Evolutionary conservation across 2,888 invertebrate genomes (phyloP).

Genomic region (Leucania comma): DNA sequence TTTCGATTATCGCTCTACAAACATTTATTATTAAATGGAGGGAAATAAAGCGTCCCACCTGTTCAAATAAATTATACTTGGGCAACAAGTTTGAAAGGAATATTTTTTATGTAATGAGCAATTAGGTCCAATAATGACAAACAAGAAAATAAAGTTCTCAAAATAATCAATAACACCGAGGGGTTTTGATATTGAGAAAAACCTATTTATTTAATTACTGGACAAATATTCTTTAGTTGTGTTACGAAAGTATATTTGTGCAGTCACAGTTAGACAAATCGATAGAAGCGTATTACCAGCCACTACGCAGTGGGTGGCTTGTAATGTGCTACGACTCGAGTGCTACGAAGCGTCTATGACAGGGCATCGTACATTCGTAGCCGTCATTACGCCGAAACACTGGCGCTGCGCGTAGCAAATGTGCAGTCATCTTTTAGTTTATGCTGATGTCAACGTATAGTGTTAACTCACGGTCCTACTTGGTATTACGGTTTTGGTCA

Average conservation of each 20-base stretch:
- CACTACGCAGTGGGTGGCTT: conserved; percentile 1
- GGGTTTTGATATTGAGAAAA: not conserved
- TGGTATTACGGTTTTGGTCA: too few species aligned
- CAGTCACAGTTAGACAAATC: not conserved
- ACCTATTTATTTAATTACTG: not conserved
- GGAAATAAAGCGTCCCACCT: conserved; percentile 24
- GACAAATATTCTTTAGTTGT: not conserved
- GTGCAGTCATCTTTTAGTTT: not conserved
- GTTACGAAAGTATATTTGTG: too few species aligned
- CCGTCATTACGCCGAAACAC: conserved; percentile 10
- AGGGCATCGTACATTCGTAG: too few species aligned
- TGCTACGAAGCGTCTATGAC: not conserved
- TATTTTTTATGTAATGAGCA: conserved; percentile 8
- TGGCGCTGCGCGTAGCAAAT: conserved; percentile 14
- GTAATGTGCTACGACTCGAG: conserved; percentile 7
- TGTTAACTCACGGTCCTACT: too few species aligned
- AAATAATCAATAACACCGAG: not conserved
- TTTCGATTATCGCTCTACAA: conserved; percentile 8
- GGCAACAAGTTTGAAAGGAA: conserved; percentile 13
- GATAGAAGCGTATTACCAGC: too few species aligned
- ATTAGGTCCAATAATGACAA: conserved; percentile 17
- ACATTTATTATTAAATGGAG: conserved; percentile 32
- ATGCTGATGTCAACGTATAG: not conserved
- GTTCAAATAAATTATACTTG: conserved; percentile 30
- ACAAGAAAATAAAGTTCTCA: not conserved